phyloP scores from a whole-genome alignment of 2,797 vertebrate species.

The Lerista edwardsae region DNA sequence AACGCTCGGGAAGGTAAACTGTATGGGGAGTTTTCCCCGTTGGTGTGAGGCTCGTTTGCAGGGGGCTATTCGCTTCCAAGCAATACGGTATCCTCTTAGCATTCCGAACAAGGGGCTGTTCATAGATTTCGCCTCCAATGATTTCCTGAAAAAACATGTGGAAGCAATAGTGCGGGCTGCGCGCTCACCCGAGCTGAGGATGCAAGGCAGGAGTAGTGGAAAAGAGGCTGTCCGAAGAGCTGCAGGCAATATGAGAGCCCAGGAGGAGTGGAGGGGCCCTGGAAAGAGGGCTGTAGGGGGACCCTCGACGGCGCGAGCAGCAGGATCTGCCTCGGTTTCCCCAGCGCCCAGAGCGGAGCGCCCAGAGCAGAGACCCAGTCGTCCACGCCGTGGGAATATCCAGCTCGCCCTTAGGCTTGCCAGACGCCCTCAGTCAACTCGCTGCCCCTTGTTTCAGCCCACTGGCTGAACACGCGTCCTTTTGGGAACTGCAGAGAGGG shows the following conservation, averaged over 20 bases:
- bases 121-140: conserved; percentile 74
- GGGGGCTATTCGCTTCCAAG: conserved; percentile 71
- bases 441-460: not conserved
- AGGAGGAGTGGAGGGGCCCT: not conserved
- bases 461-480: too few species aligned
- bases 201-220: conserved; percentile 60
- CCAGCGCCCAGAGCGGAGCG: not conserved
- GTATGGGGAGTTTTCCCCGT: rapidly evolving
- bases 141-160: conserved; percentile 91
- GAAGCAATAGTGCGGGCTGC: conserved; percentile 88
- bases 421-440: not conserved
- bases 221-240: conserved; percentile 40
- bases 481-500: not conserved
- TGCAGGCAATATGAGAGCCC: conserved; percentile 35
- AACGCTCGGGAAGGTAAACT: not conserved
- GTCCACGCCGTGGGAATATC: too few species aligned
- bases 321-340: not conserved
- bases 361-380: rapidly evolving
- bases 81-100: conserved; percentile 80
- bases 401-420: not conserved
- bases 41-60: conserved; percentile 15
- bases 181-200: conserved; percentile 75
- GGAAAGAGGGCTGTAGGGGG: not conserved
- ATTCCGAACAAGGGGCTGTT: conserved; percentile 79
- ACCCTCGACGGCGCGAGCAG: not conserved